Conservation (phyloP, 2,113 vertebrate species). For the Otocyon megalotis region DNA sequence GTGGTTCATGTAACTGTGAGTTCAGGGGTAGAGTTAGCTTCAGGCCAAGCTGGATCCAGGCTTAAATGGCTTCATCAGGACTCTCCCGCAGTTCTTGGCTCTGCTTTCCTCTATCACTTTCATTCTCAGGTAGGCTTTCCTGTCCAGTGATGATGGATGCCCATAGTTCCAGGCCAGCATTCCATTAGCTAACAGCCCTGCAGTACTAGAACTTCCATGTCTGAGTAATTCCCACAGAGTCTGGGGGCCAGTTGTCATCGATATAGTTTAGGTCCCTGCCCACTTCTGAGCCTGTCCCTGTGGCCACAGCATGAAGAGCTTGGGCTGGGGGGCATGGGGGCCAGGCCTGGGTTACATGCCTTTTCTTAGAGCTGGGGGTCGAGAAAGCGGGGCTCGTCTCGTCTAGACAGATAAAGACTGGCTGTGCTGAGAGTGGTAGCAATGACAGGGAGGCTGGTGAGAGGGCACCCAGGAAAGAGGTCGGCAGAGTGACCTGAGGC, state of each 20-base stretch:
- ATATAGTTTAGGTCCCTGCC: background rate
- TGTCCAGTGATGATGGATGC: background rate
- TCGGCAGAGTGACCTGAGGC: accelerated
- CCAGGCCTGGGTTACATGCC: background rate
- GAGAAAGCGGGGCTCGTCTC: background rate
- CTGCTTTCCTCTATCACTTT: background rate
- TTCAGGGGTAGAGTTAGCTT: background rate
- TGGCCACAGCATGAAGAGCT: background rate
- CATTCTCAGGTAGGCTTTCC: background rate
- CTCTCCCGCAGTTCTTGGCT: background rate
- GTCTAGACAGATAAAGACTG: background rate
- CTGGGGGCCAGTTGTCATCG: background rate
- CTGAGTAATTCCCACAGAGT: background rate
- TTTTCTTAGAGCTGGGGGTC: background rate
- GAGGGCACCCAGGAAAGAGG: background rate
- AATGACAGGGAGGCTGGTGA: background rate
- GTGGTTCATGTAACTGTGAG: background rate
- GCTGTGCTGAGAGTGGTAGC: background rate
- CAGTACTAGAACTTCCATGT: background rate
- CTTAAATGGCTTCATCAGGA: background rate
- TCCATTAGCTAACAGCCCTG: background rate
- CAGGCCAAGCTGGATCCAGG: background rate
- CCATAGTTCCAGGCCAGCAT: background rate
- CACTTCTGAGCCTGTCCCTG: background rate
- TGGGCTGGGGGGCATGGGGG: accelerated